phyloP scores from a whole-genome alignment of 1,140 invertebrate genomes.

The Calliopsis andreniformis region DNA sequence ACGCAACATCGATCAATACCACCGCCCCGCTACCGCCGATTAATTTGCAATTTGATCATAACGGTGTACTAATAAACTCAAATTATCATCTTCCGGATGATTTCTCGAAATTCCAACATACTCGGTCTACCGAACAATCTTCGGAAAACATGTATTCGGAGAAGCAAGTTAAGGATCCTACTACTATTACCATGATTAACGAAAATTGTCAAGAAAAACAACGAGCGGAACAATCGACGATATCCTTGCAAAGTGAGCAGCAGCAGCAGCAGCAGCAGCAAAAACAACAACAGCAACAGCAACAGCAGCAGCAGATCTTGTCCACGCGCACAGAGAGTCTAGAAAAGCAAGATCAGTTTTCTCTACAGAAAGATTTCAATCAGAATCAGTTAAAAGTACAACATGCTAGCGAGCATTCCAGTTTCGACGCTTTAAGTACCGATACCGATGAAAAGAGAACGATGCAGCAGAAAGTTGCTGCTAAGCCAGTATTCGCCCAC shows the following conservation, averaged over 20 bases:
- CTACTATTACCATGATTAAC: constrained; percentile 11
- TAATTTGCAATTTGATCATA: constrained; percentile 79
- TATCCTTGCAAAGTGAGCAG: constrained; percentile 35
- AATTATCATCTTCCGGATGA: constrained; percentile 66
- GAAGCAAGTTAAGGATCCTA: constrained; percentile 41
- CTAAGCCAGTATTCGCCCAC: constrained; percentile 75
- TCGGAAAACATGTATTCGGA: constrained; percentile 46
- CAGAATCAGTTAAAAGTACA: constrained; percentile 51
- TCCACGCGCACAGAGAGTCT: constrained; percentile 21
- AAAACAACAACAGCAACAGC: no score
- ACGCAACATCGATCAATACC: constrained; percentile 37
- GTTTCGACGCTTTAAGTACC: constrained; percentile 22
- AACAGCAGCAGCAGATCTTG: no score
- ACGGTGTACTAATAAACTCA: constrained; percentile 77
- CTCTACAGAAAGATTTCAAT: constrained; percentile 38
- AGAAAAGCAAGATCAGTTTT: constrained; percentile 39
- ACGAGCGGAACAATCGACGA: constrained; percentile 54
- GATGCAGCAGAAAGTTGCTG: constrained; percentile 57
- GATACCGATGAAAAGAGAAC: constrained; percentile 15
- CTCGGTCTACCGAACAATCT: constrained; percentile 32
- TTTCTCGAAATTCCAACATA: constrained; percentile 56
- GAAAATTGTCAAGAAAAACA: constrained; percentile 45
- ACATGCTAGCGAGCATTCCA: constrained; percentile 22
- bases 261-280: no score
- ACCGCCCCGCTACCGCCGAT: constrained; percentile 72